phyloP scores from a whole-genome alignment of 2,113 vertebrate species.

The Lasiurus cinereus region DNA sequence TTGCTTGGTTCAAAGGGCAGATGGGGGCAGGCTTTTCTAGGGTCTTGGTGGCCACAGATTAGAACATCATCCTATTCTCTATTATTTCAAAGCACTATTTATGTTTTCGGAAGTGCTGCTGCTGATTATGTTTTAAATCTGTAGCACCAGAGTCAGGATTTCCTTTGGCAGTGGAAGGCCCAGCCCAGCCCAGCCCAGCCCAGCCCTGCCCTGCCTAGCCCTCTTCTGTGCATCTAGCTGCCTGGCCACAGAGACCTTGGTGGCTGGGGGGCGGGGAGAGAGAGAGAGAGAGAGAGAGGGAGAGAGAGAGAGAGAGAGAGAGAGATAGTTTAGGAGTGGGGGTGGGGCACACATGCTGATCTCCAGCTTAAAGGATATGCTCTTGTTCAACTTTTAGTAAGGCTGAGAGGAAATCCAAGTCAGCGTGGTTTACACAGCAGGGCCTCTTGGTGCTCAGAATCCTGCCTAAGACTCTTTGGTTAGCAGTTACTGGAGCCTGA shows the following conservation, averaged over 20 bases:
- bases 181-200: background rate
- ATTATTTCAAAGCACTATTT: constrained; percentile 38
- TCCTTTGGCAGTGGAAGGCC: constrained; percentile 29
- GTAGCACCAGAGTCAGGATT: constrained; percentile 17
- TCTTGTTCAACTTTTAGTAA: background rate
- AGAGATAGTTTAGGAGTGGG: background rate
- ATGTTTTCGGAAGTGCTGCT: background rate
- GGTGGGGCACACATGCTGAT: background rate
- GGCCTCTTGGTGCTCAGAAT: background rate
- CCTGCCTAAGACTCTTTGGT: background rate
- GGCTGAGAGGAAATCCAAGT: background rate
- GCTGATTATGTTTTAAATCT: background rate
- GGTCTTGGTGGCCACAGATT: background rate
- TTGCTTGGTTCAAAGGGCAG: background rate
- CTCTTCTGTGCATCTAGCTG: background rate
- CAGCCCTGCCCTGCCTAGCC: background rate
- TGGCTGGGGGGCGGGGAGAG: no score
- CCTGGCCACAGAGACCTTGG: accelerated
- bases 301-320: no score
- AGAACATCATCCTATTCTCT: background rate
- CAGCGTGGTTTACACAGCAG: background rate
- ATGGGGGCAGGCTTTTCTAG: background rate
- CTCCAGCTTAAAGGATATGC: background rate
- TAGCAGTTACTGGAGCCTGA: background rate
- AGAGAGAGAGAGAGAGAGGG: no score